These are phyloP conservation scores for Lindbergichthys nudifrons DNA, from an alignment of 2,797 vertebrate genomes.

Conservation along the genomic window DNA sequence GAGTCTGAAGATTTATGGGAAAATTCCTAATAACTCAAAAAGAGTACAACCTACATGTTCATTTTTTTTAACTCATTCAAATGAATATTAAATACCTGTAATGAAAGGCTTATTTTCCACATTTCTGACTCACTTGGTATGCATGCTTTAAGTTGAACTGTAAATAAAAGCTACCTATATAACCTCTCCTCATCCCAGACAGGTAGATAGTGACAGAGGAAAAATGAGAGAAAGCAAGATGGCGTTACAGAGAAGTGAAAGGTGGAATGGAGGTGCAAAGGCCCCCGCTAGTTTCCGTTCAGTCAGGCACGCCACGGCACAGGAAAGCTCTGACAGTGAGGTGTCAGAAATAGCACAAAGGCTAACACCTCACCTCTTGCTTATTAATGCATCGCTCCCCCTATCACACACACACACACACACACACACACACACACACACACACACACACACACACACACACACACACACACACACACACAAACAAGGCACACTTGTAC, in stretches of 20 bases:
- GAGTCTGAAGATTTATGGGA: background rate
- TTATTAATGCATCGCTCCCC: constrained; percentile 73
- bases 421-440: constrained; percentile 24
- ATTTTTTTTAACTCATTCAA: background rate
- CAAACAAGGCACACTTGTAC: background rate
- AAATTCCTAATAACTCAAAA: background rate
- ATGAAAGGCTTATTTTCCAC: background rate
- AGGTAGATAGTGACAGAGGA: constrained; percentile 21
- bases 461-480: constrained; percentile 44
- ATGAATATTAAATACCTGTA: background rate
- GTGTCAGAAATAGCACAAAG: constrained; percentile 79
- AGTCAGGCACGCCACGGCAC: constrained; percentile 53
- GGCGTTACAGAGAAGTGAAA: constrained; percentile 42
- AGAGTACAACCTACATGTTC: background rate
- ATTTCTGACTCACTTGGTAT: background rate
- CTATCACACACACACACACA: constrained; percentile 30
- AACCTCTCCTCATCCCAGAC: constrained; percentile 21
- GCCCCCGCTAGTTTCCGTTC: constrained; percentile 50
- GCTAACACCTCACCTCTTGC: constrained; percentile 76
- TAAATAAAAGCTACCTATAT: background rate
- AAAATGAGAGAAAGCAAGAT: constrained; percentile 41
- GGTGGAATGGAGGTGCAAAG: constrained; percentile 50
- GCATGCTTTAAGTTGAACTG: constrained; percentile 5
- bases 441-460: constrained; percentile 50
- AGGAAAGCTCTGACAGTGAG: constrained; percentile 71